A percentile compares a stretch with the other conserved stretches of the same genome.
phyloP scores from a whole-genome alignment of 2,888 invertebrate species.

The Nomada flava region DNA sequence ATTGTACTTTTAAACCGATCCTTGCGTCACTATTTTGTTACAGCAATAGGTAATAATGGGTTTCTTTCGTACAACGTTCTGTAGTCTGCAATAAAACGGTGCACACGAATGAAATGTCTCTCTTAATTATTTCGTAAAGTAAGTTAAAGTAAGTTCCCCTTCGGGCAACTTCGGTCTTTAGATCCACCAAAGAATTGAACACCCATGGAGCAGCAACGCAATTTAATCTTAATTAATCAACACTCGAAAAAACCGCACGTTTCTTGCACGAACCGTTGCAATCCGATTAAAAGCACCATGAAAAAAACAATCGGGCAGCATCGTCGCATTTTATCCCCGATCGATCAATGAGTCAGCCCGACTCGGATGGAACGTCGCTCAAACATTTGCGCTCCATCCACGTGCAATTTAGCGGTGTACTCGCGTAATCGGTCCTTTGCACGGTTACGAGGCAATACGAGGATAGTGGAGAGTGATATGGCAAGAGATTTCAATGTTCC shows the following conservation, averaged over 20 bases:
- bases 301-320: not conserved
- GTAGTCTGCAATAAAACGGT: not conserved
- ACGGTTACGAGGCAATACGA: conserved; percentile 18
- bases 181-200: not conserved
- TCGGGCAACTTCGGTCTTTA: not conserved
- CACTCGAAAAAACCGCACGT: not conserved
- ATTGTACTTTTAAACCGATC: not conserved
- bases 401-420: conserved; percentile 15
- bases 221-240: conserved; percentile 23
- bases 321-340: conserved; percentile 5
- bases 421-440: conserved; percentile 41
- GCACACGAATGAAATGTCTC: not conserved
- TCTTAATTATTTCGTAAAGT: no score
- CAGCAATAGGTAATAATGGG: not conserved
- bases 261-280: conserved; percentile 3
- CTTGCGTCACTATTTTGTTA: not conserved
- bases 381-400: conserved; percentile 12
- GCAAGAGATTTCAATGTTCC: conserved; percentile 51
- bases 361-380: conserved; percentile 1
- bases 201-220: not conserved
- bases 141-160: no score
- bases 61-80: not conserved
- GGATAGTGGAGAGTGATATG: conserved; percentile 42
- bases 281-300: not conserved
- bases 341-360: conserved; percentile 28